phyloP scores from a whole-genome alignment of 2,888 invertebrate species.

The Eumacrocentrus americanus region DNA sequence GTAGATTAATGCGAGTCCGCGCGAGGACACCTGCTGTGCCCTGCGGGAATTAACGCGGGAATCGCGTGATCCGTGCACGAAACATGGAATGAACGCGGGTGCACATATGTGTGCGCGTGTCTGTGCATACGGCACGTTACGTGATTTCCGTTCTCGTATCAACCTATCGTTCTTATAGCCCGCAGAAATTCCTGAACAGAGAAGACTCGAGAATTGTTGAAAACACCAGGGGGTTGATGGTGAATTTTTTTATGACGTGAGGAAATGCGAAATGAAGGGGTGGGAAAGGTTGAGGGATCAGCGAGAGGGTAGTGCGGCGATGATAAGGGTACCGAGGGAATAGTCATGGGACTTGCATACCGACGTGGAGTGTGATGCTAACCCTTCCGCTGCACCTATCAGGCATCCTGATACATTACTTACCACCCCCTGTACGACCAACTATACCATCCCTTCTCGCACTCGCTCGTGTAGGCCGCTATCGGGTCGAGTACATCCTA shows the following conservation, averaged over 20 bases:
- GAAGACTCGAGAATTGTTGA: background rate
- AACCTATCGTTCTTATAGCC: conserved; percentile 11
- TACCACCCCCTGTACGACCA: conserved; percentile 45
- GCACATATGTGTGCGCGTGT: background rate
- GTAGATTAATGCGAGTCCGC: conserved; percentile 54
- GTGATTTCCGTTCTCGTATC: conserved; percentile 19
- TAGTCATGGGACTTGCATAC: conserved; percentile 33
- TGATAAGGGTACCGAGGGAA: conserved; percentile 17
- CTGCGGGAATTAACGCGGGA: conserved; percentile 58
- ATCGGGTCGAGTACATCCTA: conserved; percentile 26
- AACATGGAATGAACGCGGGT: conserved; percentile 19
- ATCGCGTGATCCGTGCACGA: conserved; percentile 53
- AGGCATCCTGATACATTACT: conserved; percentile 59
- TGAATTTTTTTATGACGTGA: conserved; percentile 3
- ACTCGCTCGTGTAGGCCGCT: conserved; percentile 26
- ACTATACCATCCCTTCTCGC: conserved; percentile 28
- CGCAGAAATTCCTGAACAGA: conserved; percentile 11
- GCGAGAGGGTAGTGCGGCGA: conserved; percentile 1
- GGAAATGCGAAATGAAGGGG: conserved; percentile 3
- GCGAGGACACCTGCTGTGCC: conserved; percentile 57
- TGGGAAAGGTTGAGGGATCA: conserved; percentile 1
- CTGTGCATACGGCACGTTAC: background rate
- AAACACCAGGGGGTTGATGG: background rate
- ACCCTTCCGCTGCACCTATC: conserved; percentile 50
- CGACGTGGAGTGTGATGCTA: conserved; percentile 41